Percentiles rank a stretch among this genome's conserved stretches.
These are phyloP conservation scores for Vanessa tameamea DNA, from an alignment of 1,140 invertebrate species.

Conservation along the genomic window DNA sequence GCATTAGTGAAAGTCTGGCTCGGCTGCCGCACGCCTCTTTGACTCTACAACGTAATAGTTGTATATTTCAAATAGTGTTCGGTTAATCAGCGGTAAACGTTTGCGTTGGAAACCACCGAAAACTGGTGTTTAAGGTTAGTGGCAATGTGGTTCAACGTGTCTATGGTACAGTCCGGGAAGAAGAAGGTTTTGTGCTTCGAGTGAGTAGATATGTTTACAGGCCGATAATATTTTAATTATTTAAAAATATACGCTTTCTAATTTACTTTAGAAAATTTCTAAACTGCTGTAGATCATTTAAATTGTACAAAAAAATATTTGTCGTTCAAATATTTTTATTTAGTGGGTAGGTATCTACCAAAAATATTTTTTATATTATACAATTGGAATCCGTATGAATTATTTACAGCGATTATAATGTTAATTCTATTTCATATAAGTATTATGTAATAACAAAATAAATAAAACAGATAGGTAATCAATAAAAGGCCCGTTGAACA, in stretches of 20 bases:
- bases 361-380: too few relatives aligned
- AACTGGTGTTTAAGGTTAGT: constrained; percentile 15
- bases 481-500: too few relatives aligned
- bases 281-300: too few relatives aligned
- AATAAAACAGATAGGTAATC: too few relatives aligned
- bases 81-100: constrained; percentile 15
- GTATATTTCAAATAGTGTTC: constrained; percentile 33
- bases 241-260: not conserved
- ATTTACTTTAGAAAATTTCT: too few relatives aligned
- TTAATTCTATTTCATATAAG: too few relatives aligned
- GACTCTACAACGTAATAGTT: constrained; percentile 34
- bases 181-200: constrained; percentile 55
- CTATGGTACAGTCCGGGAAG: constrained; percentile 54
- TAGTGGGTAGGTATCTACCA: too few relatives aligned
- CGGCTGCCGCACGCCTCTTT: constrained; percentile 34
- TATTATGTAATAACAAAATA: too few relatives aligned
- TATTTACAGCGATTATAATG: too few relatives aligned
- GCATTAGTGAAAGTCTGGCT: constrained; percentile 61
- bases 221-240: not conserved
- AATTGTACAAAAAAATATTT: too few relatives aligned
- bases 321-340: too few relatives aligned
- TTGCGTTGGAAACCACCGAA: constrained; percentile 2
- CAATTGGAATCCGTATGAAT: too few relatives aligned
- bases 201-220: constrained; percentile 42
- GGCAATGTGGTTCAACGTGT: constrained; percentile 60